These are phyloP conservation scores for Chaetophractus vellerosus DNA, from an alignment of 2,797 vertebrate genomes.

Conservation along the genomic window DNA sequence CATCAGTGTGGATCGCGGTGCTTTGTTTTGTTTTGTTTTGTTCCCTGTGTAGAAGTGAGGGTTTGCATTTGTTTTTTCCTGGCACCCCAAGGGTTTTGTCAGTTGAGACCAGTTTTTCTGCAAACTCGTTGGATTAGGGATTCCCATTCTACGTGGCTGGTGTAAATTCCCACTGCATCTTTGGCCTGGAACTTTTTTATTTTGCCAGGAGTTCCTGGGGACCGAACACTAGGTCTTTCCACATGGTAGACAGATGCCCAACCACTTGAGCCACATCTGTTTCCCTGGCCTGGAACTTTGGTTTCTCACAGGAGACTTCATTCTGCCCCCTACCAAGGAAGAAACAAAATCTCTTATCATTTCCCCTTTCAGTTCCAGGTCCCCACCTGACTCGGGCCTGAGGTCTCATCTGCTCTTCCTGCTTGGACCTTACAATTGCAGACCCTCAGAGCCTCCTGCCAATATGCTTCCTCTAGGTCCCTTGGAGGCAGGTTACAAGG, in stretches of 20 bases:
- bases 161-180: neutral
- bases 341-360: neutral
- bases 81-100: neutral
- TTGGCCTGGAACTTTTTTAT: neutral
- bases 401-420: neutral
- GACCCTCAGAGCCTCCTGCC: neutral
- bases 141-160: no score
- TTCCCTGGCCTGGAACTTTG: neutral
- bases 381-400: no score
- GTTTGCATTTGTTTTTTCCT: neutral
- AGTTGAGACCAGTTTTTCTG: neutral
- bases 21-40: neutral
- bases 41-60: neutral
- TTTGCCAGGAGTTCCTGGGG: no score
- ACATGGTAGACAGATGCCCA: no score
- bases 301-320: neutral
- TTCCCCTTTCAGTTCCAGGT: no score
- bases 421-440: neutral
- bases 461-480: rapidly evolving
- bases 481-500: neutral
- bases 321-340: rapidly evolving
- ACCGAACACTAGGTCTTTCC: no score
- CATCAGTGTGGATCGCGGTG: neutral
- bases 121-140: neutral
- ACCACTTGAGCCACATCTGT: no score